Evolutionary conservation across 2,113 vertebrate species (phyloP).

Genomic region (Periophthalmodon schlosseri): DNA sequence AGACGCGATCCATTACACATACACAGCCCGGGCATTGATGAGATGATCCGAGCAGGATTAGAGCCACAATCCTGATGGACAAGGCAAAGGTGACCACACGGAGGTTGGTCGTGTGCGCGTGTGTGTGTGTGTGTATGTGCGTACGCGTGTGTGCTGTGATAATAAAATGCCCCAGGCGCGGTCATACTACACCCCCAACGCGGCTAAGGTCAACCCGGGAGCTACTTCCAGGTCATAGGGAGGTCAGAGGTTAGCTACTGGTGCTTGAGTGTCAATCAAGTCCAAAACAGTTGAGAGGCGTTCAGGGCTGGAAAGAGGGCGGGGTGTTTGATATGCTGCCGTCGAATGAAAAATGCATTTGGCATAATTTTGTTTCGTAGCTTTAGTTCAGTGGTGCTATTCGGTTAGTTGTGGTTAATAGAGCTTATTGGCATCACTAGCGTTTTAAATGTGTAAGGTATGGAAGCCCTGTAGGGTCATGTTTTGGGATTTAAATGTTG

Average conservation of each 20-base stretch:
- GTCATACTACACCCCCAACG: slow-evolving; percentile 29
- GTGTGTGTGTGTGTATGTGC: slow-evolving; percentile 28
- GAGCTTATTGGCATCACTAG: no score
- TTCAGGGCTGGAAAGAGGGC: background rate
- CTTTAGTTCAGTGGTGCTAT: no score
- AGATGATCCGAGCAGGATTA: slow-evolving; percentile 79
- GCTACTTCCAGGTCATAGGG: slow-evolving; percentile 55
- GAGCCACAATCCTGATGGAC: slow-evolving; percentile 75
- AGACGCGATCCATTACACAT: slow-evolving; percentile 77
- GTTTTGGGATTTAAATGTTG: no score
- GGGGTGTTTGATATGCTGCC: background rate
- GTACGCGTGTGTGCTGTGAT: slow-evolving; percentile 10
- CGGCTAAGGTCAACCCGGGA: slow-evolving; percentile 22
- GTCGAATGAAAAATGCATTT: no score
- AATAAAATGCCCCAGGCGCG: slow-evolving; percentile 31
- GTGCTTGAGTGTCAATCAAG: slow-evolving; percentile 36
- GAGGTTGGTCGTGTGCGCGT: slow-evolving; percentile 30
- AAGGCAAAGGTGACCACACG: slow-evolving; percentile 76
- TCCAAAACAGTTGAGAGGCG: background rate
- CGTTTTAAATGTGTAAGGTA: no score
- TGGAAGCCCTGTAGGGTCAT: no score
- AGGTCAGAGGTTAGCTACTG: slow-evolving; percentile 57
- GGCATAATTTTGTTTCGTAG: no score
- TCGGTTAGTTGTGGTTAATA: no score
- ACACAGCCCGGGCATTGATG: slow-evolving; percentile 74